Evolutionary conservation across 2,888 invertebrate species (phyloP).

Genomic region (Suillia variegata): DNA sequence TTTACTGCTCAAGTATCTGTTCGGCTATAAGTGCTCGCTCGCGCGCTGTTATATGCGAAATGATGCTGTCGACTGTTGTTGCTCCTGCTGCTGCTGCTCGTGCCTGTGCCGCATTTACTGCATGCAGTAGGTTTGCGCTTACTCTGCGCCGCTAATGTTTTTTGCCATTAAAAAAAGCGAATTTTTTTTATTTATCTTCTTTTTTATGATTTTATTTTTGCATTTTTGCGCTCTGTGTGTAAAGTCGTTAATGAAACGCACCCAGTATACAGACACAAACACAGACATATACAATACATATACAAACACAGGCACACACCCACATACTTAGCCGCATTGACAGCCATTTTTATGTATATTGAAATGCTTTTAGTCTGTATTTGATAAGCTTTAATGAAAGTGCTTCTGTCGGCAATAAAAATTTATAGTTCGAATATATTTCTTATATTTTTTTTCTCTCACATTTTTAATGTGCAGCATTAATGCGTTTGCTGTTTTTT

Average conservation of each 20-base stretch:
- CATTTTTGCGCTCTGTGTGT: not conserved
- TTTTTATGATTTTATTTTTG: too few relatives aligned
- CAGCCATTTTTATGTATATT: slow-evolving; percentile 12
- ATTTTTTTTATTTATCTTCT: not conserved
- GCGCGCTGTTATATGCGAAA: too few relatives aligned
- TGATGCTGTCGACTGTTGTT: not conserved
- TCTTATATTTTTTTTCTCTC: too few relatives aligned
- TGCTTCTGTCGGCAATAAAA: slow-evolving; percentile 8
- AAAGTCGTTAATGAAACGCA: not conserved
- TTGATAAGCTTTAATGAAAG: slow-evolving; percentile 9
- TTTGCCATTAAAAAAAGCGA: slow-evolving; percentile 8
- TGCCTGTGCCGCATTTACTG: not conserved
- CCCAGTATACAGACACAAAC: too few relatives aligned
- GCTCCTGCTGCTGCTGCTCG: not conserved
- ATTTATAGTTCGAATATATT: not conserved
- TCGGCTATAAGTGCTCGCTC: not conserved
- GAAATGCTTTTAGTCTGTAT: slow-evolving; percentile 14
- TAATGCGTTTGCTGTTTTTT: too few relatives aligned
- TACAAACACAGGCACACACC: not conserved
- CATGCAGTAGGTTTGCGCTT: not conserved
- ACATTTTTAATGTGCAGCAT: too few relatives aligned
- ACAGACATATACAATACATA: not conserved
- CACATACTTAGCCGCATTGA: not conserved
- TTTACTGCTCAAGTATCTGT: slow-evolving; percentile 12
- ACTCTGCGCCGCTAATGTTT: not conserved